Evolutionary conservation across 2,888 invertebrate genomes (phyloP), one percentile per base, ranked within the genome.

Genomic region (Zaprionus bogoriensis): DNA sequence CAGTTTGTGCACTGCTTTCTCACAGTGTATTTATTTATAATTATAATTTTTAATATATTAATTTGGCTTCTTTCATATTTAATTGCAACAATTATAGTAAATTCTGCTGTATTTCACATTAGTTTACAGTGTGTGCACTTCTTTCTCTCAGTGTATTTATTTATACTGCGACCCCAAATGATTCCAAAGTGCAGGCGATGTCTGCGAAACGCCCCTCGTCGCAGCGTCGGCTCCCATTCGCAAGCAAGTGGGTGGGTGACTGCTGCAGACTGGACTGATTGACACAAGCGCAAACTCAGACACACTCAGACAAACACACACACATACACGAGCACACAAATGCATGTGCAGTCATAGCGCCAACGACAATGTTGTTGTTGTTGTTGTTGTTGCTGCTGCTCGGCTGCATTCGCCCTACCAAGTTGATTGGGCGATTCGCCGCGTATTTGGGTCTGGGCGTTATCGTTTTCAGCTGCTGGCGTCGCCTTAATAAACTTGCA

Each of bases 131-230:
- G n/a, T 20, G 3, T 30, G 20, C 1, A 14, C 38, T 7, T 28
- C 17, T 44, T 57, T 45, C n/a, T 3, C 59, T 5, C 51, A 64
- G 60, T 72, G 60, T 53, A 47, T 50, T 36, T 52, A 55, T 44
- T 68, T 48, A 46, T 32, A 51, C 55, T 30, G 61, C 52, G 55
- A 53, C 48, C 46, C 50, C 72, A 41, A 65, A 69, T 58, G 74
- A 50, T 61, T 80, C 85, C 80, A 80, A 80, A 85, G 80, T 82
- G 73, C 80, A 85, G n/a, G 25, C 48, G 41, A 17, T 48, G 70
- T 58, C 46, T 38, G 55, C 58, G 52, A 47, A 63, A 63, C 67
- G 79, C 65, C 76, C 62, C 75, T 20, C 22, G n/a, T 41, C 30
- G 27, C 32, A 42, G 14, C 54, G 64, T 47, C 44, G 54, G 67